These are phyloP conservation scores for Zelostemma sp. DNA, from an alignment of 1,140 invertebrate species.

Conservation along the genomic window DNA sequence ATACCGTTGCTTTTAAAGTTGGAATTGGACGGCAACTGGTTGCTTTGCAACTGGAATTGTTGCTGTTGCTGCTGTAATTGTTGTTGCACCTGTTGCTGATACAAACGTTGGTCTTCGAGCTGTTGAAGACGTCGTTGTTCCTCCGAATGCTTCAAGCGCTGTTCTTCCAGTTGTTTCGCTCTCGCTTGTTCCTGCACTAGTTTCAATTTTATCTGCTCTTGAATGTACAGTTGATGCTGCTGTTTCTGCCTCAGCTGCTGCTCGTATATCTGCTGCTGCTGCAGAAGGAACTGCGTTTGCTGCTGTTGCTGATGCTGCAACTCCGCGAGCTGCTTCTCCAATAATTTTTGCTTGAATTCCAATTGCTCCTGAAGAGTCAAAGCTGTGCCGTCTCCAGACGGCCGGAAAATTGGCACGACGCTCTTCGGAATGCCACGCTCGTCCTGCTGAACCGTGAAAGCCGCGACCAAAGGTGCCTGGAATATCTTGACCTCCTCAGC, in stretches of 20 bases:
- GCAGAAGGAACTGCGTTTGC: conserved; percentile 70
- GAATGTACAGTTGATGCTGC: conserved; percentile 64
- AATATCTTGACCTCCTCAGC: conserved; percentile 83
- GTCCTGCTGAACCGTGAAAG: conserved; percentile 87
- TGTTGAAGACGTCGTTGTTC: conserved; percentile 51
- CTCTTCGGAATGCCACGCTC: conserved; percentile 80
- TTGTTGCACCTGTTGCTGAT: conserved; percentile 51
- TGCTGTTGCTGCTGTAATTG: conserved; percentile 52
- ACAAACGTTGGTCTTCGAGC: conserved; percentile 55
- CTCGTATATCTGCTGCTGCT: conserved; percentile 73
- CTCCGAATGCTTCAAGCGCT: conserved; percentile 43
- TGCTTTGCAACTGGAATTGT: conserved; percentile 55
- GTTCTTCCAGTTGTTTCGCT: conserved; percentile 60
- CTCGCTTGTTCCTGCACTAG: conserved; percentile 60
- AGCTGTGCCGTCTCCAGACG: conserved; percentile 54
- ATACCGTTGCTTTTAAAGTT: conserved; percentile 50
- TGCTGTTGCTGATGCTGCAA: conserved; percentile 74
- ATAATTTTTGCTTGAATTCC: conserved; percentile 77
- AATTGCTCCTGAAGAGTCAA: conserved; percentile 72
- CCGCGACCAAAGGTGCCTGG: conserved; percentile 82
- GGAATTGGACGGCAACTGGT: conserved; percentile 45
- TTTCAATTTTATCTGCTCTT: conserved; percentile 68
- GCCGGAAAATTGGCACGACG: conserved; percentile 77
- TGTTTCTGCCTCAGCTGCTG: conserved; percentile 68
- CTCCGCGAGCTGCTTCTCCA: conserved; percentile 78